Evolutionary conservation across 2,113 vertebrate genomes (phyloP), one percentile per base, ranked within the genome.

Genomic region (Pomatorhinus ruficollis): DNA sequence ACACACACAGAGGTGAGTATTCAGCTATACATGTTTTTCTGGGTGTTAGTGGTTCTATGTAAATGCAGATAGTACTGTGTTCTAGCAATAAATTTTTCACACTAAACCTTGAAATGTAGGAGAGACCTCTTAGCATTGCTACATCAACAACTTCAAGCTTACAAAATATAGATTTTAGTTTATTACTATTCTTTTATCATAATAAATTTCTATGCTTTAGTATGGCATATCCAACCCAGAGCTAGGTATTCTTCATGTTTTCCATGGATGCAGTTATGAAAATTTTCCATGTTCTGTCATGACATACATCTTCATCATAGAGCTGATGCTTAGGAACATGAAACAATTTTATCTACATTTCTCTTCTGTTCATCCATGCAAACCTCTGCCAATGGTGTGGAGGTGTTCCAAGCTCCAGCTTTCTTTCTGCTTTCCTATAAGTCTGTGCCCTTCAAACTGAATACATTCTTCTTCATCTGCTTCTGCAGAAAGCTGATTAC

Each of bases 1-100:
- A 33, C 3, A 2, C 30, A n/a, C 8, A 23, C 45, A 66, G 7
- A 66, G 9, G 22, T 44, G 25, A 68, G 14, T 31, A 52, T 44
- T 72, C 2, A 5, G 8, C 10, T 76, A 20, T 3, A 68, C 1
- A 2, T 3, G 9, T 9, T 22, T 13, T 11, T 44, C 11, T 52
- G 3, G 35, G 12, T 37, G 10, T 23, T 9, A 57, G 15, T 25
- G 18, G 21, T 20, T 33, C 30, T 35, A 12, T 13, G 14, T 31
- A 78, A 81, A 65, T 40, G 64, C 21, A 64, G 27, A 56, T 24
- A 10, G 30, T 45, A 44, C 31, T 59, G 68, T 45, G 78, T 89
- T 81, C 8, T 40, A 78, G 37, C 35, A 93, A 61, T 15, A 63
- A 49, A 27, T 53, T 74, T 37, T 70, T 76, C 31, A 64, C 28